A percentile compares a stretch with the other conserved stretches of the same genome.
Evolutionary conservation across 2,888 invertebrate genomes (phyloP).

Genomic region (Caradrina clavipalpis): DNA sequence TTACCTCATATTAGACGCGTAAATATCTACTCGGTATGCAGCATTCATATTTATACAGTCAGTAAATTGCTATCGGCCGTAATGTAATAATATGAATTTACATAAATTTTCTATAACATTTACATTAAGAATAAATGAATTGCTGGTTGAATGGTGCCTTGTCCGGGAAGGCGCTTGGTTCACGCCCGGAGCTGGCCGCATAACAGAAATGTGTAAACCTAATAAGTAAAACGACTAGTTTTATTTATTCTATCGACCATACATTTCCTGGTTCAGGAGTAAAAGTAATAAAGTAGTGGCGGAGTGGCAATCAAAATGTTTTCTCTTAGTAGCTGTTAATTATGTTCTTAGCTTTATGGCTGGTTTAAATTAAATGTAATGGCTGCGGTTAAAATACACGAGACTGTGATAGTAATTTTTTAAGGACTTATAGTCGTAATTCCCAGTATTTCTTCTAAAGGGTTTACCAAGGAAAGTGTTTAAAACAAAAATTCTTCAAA

Average conservation of each 20-base stretch:
- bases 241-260: slow-evolving; percentile 59
- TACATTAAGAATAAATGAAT: slow-evolving; percentile 88
- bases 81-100: slow-evolving; percentile 89
- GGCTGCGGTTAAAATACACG: slow-evolving; percentile 10
- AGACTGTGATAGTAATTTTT: neutral
- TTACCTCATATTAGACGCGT: slow-evolving; percentile 72
- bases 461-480: no score
- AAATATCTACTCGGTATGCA: slow-evolving; percentile 77
- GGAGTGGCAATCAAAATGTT: slow-evolving; percentile 51
- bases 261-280: slow-evolving; percentile 52
- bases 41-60: slow-evolving; percentile 83
- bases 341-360: slow-evolving; percentile 39
- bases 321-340: slow-evolving; percentile 53
- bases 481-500: no score
- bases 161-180: slow-evolving; percentile 51
- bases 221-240: slow-evolving; percentile 49
- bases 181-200: slow-evolving; percentile 46
- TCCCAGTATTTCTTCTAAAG: neutral
- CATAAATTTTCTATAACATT: slow-evolving; percentile 90
- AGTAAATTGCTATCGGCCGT: slow-evolving; percentile 84
- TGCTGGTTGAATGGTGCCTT: slow-evolving; percentile 73
- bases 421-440: neutral
- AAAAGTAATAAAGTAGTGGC: slow-evolving; percentile 50
- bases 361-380: slow-evolving; percentile 25
- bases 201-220: slow-evolving; percentile 53